These are phyloP conservation scores for Nibea albiflora DNA, from an alignment of 2,113 vertebrate species.

Conservation along the genomic window DNA sequence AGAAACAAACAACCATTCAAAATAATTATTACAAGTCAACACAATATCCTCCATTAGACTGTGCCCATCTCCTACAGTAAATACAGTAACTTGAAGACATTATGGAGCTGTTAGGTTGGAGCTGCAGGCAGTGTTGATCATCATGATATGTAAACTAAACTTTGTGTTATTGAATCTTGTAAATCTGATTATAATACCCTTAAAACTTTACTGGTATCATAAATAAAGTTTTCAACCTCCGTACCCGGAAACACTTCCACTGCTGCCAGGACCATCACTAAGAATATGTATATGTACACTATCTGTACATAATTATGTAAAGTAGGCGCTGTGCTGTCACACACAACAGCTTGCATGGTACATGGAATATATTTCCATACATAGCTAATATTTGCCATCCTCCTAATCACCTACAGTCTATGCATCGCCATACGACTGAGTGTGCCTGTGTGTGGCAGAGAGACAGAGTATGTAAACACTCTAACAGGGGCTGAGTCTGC, in stretches of 20 bases:
- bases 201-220: not conserved
- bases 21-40: too few species aligned
- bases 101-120: too few species aligned
- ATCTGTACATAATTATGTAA: not conserved
- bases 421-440: constrained; percentile 22
- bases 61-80: too few species aligned
- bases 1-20: too few species aligned
- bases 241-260: not conserved
- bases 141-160: too few species aligned
- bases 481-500: constrained; percentile 44
- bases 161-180: not conserved
- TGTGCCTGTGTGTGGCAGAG: constrained; percentile 24
- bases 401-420: constrained; percentile 29
- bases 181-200: not conserved
- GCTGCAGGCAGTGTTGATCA: too few species aligned
- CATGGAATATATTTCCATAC: constrained; percentile 30
- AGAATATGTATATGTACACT: not conserved
- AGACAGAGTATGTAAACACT: constrained; percentile 32
- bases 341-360: not conserved
- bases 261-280: constrained; percentile 1
- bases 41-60: too few species aligned
- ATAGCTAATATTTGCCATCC: constrained; percentile 19
- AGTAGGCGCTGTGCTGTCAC: not conserved
- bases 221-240: not conserved
- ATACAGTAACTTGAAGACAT: too few species aligned